Base-by-base conservation (phyloP, 2,888 invertebrate species). In the Scaptomyza cyrtandrae region DNA sequence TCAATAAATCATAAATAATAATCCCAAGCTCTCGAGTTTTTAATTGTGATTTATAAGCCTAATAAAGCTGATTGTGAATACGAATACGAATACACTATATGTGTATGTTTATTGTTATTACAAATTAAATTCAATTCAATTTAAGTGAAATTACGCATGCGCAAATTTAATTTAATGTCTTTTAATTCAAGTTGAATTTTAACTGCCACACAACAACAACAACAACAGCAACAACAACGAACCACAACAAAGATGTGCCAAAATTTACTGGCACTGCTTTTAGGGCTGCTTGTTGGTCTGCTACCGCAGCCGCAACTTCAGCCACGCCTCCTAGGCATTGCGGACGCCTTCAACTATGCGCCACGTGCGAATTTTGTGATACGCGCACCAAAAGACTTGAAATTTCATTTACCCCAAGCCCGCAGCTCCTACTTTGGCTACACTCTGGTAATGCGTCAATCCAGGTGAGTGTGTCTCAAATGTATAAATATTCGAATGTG, bases 391-490 rank as follows among this genome's bases (percentile, higher is more conserved):
- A 59, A 75, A 39, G 35, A 88, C 65, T 48, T 88, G 10, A 77
- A 75, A 61, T 80, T 83, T 27, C 84, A 87, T 50, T 41, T 80
- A 48, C 86, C 88, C 1, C 89, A 90, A 74, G 55, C 72, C 6
- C 80, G 89, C 57, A 91, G 91, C 67, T 91, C 92, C 35, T 92
- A 92, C 69, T 92, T 92, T 74, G 92, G 92, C 77, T 92, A 78
- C 70, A 81, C 89, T 13, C 58, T 92, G 39, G 88, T 89, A 54
- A 79, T 92, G 56, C 88, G 91, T 14, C 63, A 75, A 49, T 86
- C 89, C 48, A 92, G 91, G 91, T 91, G 79, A 88, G 88, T 78
- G 88, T 78, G 50, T 14, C 16, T 1, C 27, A 11, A 19, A 29
- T 29, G 10, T 33, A 6, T 33, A 0, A 33, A 10, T 33, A 10